These are phyloP conservation scores for Rafetus swinhoei DNA, from an alignment of 2,113 vertebrate genomes.

Conservation along the genomic window DNA sequence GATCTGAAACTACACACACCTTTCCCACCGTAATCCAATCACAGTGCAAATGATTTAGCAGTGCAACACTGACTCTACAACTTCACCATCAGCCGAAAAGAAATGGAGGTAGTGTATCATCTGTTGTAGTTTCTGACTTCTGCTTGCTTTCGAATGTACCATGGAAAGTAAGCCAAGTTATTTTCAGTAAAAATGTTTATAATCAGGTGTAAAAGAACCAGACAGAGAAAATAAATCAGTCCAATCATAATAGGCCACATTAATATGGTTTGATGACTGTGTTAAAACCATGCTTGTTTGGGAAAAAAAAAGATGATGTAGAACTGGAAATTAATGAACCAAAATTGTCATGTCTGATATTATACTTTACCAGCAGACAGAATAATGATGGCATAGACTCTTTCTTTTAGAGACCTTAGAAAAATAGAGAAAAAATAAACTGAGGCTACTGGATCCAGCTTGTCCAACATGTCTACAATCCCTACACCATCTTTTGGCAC, in stretches of 20 bases:
- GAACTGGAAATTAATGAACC: background rate
- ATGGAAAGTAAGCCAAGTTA: background rate
- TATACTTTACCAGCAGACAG: background rate
- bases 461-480: background rate
- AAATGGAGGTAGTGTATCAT: background rate
- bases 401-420: background rate
- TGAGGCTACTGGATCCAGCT: background rate
- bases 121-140: background rate
- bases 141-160: background rate
- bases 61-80: background rate
- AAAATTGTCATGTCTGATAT: background rate
- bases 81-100: background rate
- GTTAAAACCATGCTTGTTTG: background rate
- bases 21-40: background rate
- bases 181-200: background rate
- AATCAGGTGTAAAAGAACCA: background rate
- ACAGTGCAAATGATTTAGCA: background rate
- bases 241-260: background rate
- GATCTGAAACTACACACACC: no score
- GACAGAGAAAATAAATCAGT: background rate
- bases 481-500: background rate
- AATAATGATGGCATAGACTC: background rate
- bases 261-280: background rate
- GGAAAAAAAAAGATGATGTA: background rate
- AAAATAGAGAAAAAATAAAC: background rate